Conservation (phyloP, 2,113 vertebrate species). For the Brachyhypopomus occidentalis region DNA sequence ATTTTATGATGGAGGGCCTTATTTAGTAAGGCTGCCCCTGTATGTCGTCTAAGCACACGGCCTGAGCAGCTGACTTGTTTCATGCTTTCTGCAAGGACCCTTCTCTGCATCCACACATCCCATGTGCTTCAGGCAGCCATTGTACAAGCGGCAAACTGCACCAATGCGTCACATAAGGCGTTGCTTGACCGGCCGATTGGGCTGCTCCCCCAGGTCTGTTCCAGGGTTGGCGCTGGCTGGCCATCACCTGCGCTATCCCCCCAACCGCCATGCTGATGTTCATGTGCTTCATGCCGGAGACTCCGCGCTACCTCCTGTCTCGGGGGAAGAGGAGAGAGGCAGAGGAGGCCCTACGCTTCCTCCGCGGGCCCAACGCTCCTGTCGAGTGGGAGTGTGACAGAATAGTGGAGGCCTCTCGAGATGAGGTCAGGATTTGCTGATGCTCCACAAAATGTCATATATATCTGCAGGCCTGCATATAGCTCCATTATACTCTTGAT, state of each 20-base stretch:
- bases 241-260: slow-evolving; percentile 80
- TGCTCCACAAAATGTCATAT: neutral
- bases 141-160: neutral
- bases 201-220: slow-evolving; percentile 69
- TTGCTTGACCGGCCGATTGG: neutral
- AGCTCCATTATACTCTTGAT: too few relatives aligned
- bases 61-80: slow-evolving; percentile 1
- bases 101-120: neutral
- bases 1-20: neutral
- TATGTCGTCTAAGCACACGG: slow-evolving; percentile 15
- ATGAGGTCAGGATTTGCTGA: slow-evolving; percentile 72
- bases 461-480: neutral
- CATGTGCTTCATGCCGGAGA: slow-evolving; percentile 92
- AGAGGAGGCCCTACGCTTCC: slow-evolving; percentile 78
- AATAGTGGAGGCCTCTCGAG: slow-evolving; percentile 67
- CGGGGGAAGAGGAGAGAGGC: slow-evolving; percentile 78
- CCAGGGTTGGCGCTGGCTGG: slow-evolving; percentile 90
- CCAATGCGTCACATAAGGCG: neutral
- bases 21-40: neutral
- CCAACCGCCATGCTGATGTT: slow-evolving; percentile 80
- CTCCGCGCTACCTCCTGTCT: slow-evolving; percentile 84
- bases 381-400: slow-evolving; percentile 79
- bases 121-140: neutral
- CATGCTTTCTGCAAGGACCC: neutral
- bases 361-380: slow-evolving; percentile 79